Evolutionary conservation across 2,113 vertebrate species (phyloP).

Genomic region (Microtus pennsylvanicus): DNA sequence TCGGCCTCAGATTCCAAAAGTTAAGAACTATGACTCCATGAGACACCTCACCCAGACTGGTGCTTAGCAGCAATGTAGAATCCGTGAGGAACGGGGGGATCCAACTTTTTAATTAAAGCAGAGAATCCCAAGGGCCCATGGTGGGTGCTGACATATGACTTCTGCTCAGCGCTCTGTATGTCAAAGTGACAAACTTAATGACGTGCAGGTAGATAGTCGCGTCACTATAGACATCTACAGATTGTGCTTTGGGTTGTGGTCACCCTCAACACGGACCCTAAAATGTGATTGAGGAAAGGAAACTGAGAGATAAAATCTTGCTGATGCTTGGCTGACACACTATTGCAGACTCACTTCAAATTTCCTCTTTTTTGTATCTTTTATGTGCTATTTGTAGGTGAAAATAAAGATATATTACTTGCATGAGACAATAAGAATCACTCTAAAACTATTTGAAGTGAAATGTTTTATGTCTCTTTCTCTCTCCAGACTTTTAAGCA

Average conservation of each 20-base stretch:
- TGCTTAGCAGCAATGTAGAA: neutral
- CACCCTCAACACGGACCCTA: neutral
- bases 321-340: neutral
- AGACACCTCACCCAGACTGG: neutral
- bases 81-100: too few relatives aligned
- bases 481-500: neutral
- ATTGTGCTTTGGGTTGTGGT: neutral
- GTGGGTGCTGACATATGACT: neutral
- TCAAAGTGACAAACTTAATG: neutral
- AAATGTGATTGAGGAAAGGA: slow-evolving; percentile 1
- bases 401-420: slow-evolving; percentile 42
- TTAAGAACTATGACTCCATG: neutral
- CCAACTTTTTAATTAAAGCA: neutral
- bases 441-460: slow-evolving; percentile 19
- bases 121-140: neutral
- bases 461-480: slow-evolving; percentile 14
- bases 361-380: slow-evolving; percentile 14
- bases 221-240: neutral
- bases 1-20: slow-evolving; percentile 30
- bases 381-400: slow-evolving; percentile 29
- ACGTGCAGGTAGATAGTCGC: neutral
- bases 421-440: slow-evolving; percentile 36
- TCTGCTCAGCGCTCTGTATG: neutral
- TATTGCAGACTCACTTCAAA: slow-evolving; percentile 20
- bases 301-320: slow-evolving; percentile 8